These are phyloP conservation scores for Syngnathus rostellatus DNA, from an alignment of 2,797 vertebrate genomes.

Conservation along the genomic window DNA sequence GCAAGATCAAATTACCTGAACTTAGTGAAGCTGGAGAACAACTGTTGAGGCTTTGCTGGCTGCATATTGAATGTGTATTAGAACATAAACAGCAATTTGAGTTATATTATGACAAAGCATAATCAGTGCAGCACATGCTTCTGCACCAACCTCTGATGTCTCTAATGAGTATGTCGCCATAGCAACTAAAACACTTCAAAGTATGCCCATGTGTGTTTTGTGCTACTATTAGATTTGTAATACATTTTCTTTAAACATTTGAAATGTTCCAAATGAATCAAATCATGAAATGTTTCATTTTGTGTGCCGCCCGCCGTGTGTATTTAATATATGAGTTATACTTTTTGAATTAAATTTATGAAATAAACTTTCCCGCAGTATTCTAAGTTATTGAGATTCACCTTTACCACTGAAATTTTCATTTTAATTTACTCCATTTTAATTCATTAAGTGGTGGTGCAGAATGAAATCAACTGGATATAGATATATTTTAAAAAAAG, in stretches of 20 bases:
- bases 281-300: background rate
- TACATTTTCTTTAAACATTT: background rate
- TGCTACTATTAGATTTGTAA: background rate
- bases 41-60: background rate
- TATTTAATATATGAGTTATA: background rate
- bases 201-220: background rate
- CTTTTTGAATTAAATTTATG: background rate
- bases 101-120: background rate
- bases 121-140: background rate
- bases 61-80: background rate
- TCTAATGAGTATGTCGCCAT: background rate
- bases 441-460: too few species aligned
- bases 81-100: background rate
- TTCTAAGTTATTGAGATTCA: background rate
- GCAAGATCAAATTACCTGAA: background rate
- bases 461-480: too few species aligned
- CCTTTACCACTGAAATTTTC: too few species aligned
- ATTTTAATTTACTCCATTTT: too few species aligned
- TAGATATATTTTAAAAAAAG: too few species aligned
- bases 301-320: background rate
- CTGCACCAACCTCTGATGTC: background rate
- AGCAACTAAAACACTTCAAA: background rate
- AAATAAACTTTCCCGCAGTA: background rate
- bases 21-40: background rate
- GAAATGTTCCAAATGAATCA: background rate